Base-by-base conservation (phyloP, 2,113 vertebrate species). In the Psephotus haematonotus region DNA sequence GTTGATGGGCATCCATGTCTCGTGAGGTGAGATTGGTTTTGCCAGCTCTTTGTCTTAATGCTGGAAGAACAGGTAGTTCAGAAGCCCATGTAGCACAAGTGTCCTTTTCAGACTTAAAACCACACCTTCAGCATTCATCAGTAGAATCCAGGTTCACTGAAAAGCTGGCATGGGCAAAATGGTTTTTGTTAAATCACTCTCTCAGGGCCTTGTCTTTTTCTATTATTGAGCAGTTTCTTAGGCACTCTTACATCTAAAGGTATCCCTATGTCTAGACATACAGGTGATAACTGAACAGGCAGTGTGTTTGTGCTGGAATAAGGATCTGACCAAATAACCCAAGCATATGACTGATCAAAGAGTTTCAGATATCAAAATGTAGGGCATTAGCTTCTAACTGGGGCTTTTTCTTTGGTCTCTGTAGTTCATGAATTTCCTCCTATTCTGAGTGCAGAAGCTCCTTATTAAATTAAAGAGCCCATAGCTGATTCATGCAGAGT, bases 381-480 rank as follows among this genome's bases (percentile, higher is more conserved):
- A 75, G 50, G 31, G 31, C 57, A 27, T 68, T 79, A 59, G 24
- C 31, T 84, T 88, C 62, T 62, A 75, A 68, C 35, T 37, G 39
- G 33, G 20, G 3, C 47, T 82, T 81, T 52, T 68, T 7, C 84
- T 95, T 44, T 28, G 33, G 62, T 57, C 17, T 52, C 39, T 67
- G 29, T 71, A 25, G 24, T 43, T 89, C 74, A 65, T 15, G 1
- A 77, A 65, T 69, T 76, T 79, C 37, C 41, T 69, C 27, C 49
- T 31, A 20, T n/a, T 70, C 68, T 46, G 43, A 75, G 47, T 79
- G 52, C 57, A 87, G 84, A 78, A 85, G 28, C 52, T 79, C 62
- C 77, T 72, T 28, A 75, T 60, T 88, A 88, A 93, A 88, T 81
- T 80, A 87, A 91, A 84, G 44, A 94, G 23, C 23, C 62, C 49